phyloP scores from a whole-genome alignment of 2,888 invertebrate genomes.

The Sylvicola cinctus region DNA sequence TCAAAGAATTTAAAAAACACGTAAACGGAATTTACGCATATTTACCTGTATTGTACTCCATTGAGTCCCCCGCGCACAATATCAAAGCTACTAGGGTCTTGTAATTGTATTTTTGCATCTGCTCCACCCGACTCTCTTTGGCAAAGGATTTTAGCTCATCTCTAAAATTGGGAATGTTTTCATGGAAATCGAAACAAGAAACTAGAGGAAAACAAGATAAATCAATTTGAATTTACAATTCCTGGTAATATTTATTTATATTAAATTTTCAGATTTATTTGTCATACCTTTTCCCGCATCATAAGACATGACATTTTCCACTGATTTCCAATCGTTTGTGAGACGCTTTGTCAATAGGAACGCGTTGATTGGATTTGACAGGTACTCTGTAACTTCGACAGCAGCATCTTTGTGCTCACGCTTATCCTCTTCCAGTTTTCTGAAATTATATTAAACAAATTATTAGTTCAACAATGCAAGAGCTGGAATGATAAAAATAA shows the following conservation, averaged over 20 bases:
- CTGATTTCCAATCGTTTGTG: constrained; percentile 76
- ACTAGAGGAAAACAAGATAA: constrained; percentile 1
- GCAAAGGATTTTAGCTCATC: constrained; percentile 68
- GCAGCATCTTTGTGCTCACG: constrained; percentile 59
- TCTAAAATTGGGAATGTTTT: constrained; percentile 55
- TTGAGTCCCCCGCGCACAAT: constrained; percentile 76
- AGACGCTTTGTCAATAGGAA: constrained; percentile 84
- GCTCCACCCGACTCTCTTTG: constrained; percentile 94
- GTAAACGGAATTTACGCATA: background rate
- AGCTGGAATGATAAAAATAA: too few relatives aligned
- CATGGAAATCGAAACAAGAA: constrained; percentile 37
- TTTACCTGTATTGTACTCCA: constrained; percentile 57
- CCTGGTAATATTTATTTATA: too few relatives aligned
- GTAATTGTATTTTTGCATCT: constrained; percentile 77
- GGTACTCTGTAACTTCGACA: constrained; percentile 56
- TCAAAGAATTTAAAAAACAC: too few relatives aligned
- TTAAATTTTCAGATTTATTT: too few relatives aligned
- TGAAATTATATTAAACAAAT: background rate
- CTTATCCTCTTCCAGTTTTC: constrained; percentile 42
- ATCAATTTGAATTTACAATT: constrained; percentile 5
- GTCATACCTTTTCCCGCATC: constrained; percentile 40
- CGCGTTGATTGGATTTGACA: constrained; percentile 88
- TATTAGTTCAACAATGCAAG: too few relatives aligned
- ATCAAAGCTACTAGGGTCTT: constrained; percentile 83
- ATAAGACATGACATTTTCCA: constrained; percentile 53